A percentile compares a stretch with the other conserved stretches of the same genome.
phyloP scores from a whole-genome alignment of 1,140 invertebrate species.

The Trachymyrmex septentrionalis region DNA sequence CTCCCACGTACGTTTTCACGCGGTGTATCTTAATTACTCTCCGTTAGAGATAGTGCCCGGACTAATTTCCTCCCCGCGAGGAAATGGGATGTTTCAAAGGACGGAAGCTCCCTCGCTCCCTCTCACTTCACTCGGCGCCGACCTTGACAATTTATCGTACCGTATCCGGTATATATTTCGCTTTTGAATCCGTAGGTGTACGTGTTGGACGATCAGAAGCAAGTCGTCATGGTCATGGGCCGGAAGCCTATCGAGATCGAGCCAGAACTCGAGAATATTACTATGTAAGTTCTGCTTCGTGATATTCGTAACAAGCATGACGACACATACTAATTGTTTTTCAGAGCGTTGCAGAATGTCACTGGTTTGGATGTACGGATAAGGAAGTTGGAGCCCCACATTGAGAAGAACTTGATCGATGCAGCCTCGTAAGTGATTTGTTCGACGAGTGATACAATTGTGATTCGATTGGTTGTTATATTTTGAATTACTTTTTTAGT shows the following conservation, averaged over 20 bases:
- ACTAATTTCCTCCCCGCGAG: conserved; percentile 48
- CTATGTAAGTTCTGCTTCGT: conserved; percentile 84
- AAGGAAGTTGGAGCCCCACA: conserved; percentile 92
- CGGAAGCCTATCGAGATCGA: conserved; percentile 92
- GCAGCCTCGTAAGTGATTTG: conserved; percentile 89
- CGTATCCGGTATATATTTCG: background rate
- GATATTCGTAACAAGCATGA: background rate
- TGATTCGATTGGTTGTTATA: background rate
- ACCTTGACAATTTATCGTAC: conserved; percentile 7
- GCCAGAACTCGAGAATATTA: conserved; percentile 90
- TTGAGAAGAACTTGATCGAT: conserved; percentile 88
- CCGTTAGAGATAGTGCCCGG: conserved; percentile 15
- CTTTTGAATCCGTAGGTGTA: conserved; percentile 89
- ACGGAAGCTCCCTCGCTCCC: background rate
- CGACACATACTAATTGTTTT: conserved; percentile 43
- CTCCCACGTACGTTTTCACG: background rate
- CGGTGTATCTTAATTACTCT: conserved; percentile 60
- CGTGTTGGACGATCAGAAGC: conserved; percentile 92
- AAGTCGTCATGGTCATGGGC: conserved; percentile 92
- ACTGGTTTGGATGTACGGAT: conserved; percentile 93
- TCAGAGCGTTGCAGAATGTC: conserved; percentile 89
- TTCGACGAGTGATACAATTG: background rate
- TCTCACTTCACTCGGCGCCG: conserved; percentile 6
- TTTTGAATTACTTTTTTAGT: conserved; percentile 87
- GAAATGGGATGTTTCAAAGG: conserved; percentile 32